Percentiles rank a stretch among this genome's conserved stretches.
These are phyloP conservation scores for Therioaphis trifolii DNA, from an alignment of 2,888 invertebrate genomes.

Conservation along the genomic window DNA sequence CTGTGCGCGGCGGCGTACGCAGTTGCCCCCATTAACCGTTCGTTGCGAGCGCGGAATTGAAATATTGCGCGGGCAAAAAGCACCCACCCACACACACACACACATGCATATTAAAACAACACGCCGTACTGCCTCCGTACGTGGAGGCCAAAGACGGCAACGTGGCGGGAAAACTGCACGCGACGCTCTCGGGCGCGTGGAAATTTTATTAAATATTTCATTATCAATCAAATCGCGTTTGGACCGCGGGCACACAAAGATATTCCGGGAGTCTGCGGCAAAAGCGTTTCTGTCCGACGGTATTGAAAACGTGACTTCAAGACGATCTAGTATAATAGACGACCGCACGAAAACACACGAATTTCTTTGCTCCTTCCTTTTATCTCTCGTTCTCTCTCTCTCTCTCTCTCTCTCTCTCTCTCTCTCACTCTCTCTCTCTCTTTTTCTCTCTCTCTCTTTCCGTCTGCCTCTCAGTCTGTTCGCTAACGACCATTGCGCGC, in stretches of 20 bases:
- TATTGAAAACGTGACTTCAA: slow-evolving; percentile 25
- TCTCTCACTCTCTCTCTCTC: neutral
- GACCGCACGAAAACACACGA: no score
- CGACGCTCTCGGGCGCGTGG: no score
- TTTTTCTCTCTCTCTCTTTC: neutral
- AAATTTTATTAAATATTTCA: slow-evolving; percentile 5
- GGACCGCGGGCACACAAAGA: neutral
- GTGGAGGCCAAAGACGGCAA: no score
- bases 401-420: neutral
- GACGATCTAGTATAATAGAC: neutral
- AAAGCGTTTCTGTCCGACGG: neutral
- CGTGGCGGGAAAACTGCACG: neutral
- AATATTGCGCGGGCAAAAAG: slow-evolving; percentile 1
- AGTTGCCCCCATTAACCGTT: neutral
- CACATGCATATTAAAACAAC: neutral
- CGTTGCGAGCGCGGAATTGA: neutral
- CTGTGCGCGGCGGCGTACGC: neutral
- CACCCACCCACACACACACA: no score
- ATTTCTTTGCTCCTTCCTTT: neutral
- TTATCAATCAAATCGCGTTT: neutral
- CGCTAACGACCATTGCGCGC: neutral
- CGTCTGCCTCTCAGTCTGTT: no score
- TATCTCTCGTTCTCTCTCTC: neutral
- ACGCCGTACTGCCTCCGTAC: neutral
- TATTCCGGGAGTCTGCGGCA: neutral